Conservation (phyloP, 2,888 invertebrate species). For the Chrysina gloriosa region DNA sequence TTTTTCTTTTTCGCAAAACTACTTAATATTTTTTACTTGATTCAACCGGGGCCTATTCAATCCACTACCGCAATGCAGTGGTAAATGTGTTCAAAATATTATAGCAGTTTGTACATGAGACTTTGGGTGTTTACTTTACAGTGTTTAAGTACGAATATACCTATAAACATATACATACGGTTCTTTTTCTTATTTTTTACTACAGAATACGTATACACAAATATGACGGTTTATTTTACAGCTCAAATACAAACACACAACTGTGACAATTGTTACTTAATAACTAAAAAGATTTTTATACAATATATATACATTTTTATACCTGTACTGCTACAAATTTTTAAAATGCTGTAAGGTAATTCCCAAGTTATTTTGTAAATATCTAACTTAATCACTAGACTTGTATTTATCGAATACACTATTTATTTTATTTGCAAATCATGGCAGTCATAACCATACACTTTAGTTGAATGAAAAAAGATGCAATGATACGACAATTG, state of each 20-base stretch:
- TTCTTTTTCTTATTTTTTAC: constrained; percentile 32
- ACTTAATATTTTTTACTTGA: constrained; percentile 22
- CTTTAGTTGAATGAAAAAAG: constrained; percentile 51
- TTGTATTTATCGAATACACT: constrained; percentile 55
- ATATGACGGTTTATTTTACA: constrained; percentile 43
- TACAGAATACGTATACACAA: constrained; percentile 35
- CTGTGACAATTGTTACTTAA: constrained; percentile 40
- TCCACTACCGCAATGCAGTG: constrained; percentile 56
- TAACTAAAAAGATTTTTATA: constrained; percentile 44
- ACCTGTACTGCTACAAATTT: constrained; percentile 37
- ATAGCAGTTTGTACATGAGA: constrained; percentile 53
- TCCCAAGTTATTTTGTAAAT: constrained; percentile 54
- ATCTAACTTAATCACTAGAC: constrained; percentile 55
- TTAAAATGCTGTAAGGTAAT: constrained; percentile 48
- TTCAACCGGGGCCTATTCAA: constrained; percentile 56
- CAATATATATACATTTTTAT: constrained; percentile 42
- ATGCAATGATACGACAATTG: constrained; percentile 52
- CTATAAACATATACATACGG: constrained; percentile 34
- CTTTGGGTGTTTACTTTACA: constrained; percentile 46
- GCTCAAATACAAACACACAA: constrained; percentile 40
- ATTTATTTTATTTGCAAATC: constrained; percentile 56
- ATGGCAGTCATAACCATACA: constrained; percentile 54
- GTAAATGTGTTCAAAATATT: constrained; percentile 58
- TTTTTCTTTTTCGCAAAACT: constrained; percentile 22
- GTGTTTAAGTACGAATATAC: constrained; percentile 41